Evolutionary conservation across 2,888 invertebrate genomes (phyloP).

Genomic region (Caenorhabditis sp.): DNA sequence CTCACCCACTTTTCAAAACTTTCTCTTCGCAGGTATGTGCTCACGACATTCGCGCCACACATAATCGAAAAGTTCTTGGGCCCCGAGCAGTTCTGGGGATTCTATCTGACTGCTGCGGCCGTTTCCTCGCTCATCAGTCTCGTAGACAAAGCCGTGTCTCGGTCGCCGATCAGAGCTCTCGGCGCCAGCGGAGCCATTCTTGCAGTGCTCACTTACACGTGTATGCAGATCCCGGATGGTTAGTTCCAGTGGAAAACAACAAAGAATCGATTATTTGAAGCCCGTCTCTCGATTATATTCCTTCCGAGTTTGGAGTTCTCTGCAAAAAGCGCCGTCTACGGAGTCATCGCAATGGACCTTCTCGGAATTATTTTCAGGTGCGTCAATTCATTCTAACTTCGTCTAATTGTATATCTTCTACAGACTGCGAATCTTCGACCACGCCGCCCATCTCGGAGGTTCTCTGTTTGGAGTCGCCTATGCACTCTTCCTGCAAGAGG

Average conservation of each 20-base stretch:
- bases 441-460: constrained; percentile 98
- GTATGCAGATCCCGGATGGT: constrained; percentile 88
- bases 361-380: constrained; percentile 85
- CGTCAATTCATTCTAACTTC: not conserved
- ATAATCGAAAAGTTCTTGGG: constrained; percentile 70
- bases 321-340: constrained; percentile 81
- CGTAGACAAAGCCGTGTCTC: constrained; percentile 85
- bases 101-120: constrained; percentile 88
- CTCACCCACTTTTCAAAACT: not conserved
- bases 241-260: not conserved
- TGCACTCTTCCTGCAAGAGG: constrained; percentile 67
- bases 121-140: constrained; percentile 88
- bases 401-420: constrained; percentile 79
- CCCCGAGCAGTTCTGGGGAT: constrained; percentile 84
- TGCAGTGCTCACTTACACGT: constrained; percentile 90
- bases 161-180: constrained; percentile 87
- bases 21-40: constrained; percentile 40
- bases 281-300: constrained; percentile 90
- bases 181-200: constrained; percentile 97
- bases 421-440: constrained; percentile 94
- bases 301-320: constrained; percentile 91
- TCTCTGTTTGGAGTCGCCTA: constrained; percentile 88
- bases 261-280: constrained; percentile 74
- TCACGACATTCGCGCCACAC: constrained; percentile 43
- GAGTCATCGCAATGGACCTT: constrained; percentile 88